Base-by-base conservation (phyloP, 2,797 vertebrate species). In the Peromyscus aztecus region DNA sequence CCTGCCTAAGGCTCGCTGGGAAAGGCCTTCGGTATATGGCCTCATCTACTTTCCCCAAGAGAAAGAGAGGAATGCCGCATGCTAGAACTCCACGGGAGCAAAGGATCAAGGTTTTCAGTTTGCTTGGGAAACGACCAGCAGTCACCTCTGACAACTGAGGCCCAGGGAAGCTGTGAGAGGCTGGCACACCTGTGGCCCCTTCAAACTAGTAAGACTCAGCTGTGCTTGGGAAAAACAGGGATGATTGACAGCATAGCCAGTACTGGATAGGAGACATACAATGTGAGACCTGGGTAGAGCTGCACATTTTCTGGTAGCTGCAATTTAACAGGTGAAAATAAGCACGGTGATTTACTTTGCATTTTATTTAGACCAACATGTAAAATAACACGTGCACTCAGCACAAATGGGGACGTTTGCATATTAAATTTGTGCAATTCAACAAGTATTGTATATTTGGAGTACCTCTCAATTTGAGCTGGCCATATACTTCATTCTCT, bases 1-100 rank as follows among this genome's bases (percentile, higher is more conserved):
- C 1, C 17, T 89, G 59, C n/a, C 59, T 16, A 31, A 16, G n/a
- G 34, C 21, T 75, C 0, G 0, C 4, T 2, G 14, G 43, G 4
- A 65, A 82, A 52, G 59, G 21, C 10, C 37, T 75, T 71, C 0
- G 4, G 55, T 16, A 5, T 8, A 37, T 8, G 61, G 5, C 37
- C 52, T 43, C 57, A 24, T 77, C 81, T 52, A 1, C 6, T 83
- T 11, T 90, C 55, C 75, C 55, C 85, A 75, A 37, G n/a, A 87
- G n/a, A 86, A 85, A 81, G 77, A 83, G 59, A 43, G n/a, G 31
- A 73, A 17, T 65, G 43, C 19, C 17, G 34, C 10, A 34, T 21
- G 0, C n/a, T 65, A 73, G 89, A 80, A 65, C 86, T 19, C 27
- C 31, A 34, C 3, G 37, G 7, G 88, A 29, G 21, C 31, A n/a